Percentiles rank a stretch among this genome's conserved stretches.
These are phyloP conservation scores for Anarhynchus alexandrinus DNA, from an alignment of 2,113 vertebrate species.

Conservation along the genomic window DNA sequence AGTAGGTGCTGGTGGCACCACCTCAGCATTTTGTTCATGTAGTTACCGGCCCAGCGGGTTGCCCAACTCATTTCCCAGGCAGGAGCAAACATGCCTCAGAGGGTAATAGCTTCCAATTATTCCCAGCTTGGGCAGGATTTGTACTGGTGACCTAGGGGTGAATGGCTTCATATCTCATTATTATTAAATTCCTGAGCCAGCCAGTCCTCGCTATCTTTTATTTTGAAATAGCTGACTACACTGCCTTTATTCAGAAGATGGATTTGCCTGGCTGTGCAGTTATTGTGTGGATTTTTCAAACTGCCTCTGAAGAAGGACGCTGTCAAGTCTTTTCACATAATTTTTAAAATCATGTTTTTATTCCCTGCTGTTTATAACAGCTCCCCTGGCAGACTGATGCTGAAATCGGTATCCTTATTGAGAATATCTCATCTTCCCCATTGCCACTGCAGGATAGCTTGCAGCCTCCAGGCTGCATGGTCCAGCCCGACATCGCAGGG, in stretches of 20 bases:
- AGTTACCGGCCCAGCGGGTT: not conserved
- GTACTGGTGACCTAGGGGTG: slow-evolving; percentile 51
- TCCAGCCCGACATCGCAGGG: not conserved
- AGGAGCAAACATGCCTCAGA: slow-evolving; percentile 21
- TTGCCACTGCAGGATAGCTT: not conserved
- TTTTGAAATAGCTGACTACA: slow-evolving; percentile 60
- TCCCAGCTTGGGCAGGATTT: slow-evolving; percentile 54
- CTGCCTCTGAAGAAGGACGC: slow-evolving; percentile 56
- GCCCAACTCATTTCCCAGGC: slow-evolving; percentile 9
- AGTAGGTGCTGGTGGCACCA: not conserved
- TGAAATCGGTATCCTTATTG: slow-evolving; percentile 25
- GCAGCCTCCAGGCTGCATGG: not conserved
- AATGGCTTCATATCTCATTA: slow-evolving; percentile 66
- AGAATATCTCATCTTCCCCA: slow-evolving; percentile 6
- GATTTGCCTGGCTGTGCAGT: slow-evolving; percentile 48
- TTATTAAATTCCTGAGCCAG: slow-evolving; percentile 58
- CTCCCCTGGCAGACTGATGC: slow-evolving; percentile 17
- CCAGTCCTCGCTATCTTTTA: slow-evolving; percentile 58
- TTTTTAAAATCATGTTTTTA: slow-evolving; percentile 60
- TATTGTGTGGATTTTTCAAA: slow-evolving; percentile 65
- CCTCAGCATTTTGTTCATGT: accelerated
- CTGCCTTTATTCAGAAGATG: slow-evolving; percentile 58
- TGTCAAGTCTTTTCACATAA: slow-evolving; percentile 50
- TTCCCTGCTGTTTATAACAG: slow-evolving; percentile 42
- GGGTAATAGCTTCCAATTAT: slow-evolving; percentile 60